Evolutionary conservation across 2,888 invertebrate species (phyloP).

Genomic region (Zelleria hepariella): DNA sequence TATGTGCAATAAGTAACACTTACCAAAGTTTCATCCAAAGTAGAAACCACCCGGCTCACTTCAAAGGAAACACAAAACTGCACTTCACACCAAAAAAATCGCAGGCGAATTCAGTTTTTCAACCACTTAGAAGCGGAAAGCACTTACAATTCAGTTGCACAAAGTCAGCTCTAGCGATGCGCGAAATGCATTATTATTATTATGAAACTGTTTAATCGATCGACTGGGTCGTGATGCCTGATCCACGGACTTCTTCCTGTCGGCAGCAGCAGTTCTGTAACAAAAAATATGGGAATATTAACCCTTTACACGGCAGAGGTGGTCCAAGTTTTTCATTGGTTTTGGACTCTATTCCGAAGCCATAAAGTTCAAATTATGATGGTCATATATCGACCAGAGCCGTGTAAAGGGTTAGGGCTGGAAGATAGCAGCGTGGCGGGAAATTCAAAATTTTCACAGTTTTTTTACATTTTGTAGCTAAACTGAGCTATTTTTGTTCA

Average conservation of each 20-base stretch:
- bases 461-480: too few species aligned
- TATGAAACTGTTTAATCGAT: conserved; percentile 1
- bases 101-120: not conserved
- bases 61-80: not conserved
- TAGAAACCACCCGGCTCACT: conserved; percentile 24
- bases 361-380: too few species aligned
- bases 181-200: conserved; percentile 2
- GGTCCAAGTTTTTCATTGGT: too few species aligned
- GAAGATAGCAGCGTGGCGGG: too few species aligned
- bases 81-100: not conserved
- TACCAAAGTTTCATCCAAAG: conserved; percentile 21
- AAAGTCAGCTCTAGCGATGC: not conserved
- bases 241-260: not conserved
- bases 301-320: not conserved
- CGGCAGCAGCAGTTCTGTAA: not conserved
- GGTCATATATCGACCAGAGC: too few species aligned
- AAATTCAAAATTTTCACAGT: too few species aligned
- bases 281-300: not conserved
- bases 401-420: too few species aligned
- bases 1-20: conserved; percentile 20
- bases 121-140: not conserved
- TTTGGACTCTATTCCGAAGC: too few species aligned
- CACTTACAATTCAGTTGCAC: conserved; percentile 3
- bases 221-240: not conserved
- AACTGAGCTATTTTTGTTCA: too few species aligned